Evolutionary conservation across 1,140 invertebrate genomes (phyloP).

Genomic region (Brachionus plicatilis): DNA sequence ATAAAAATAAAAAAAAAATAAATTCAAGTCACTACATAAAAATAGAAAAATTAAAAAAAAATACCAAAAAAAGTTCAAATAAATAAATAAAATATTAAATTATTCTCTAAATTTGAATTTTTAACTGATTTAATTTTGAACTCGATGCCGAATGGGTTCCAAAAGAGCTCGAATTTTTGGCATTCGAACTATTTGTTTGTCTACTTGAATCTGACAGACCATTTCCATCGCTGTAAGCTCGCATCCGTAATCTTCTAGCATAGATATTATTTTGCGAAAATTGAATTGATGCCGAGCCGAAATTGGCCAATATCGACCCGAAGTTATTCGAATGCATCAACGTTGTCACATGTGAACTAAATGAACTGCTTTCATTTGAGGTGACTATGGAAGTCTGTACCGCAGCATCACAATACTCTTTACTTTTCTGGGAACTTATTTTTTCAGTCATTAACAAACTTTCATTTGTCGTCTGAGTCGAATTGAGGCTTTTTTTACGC

Average conservation of each 20-base stretch:
- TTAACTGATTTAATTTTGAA: constrained; percentile 25
- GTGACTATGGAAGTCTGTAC: constrained; percentile 5
- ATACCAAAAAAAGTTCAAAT: not conserved
- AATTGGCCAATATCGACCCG: constrained; percentile 15
- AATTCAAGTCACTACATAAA: not conserved
- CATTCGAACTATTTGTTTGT: not conserved
- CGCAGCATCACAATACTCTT: not conserved
- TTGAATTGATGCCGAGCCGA: constrained; percentile 29
- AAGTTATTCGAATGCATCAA: constrained; percentile 37
- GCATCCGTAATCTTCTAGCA: not conserved
- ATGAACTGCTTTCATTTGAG: constrained; percentile 20
- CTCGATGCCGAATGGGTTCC: constrained; percentile 16
- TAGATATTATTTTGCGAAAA: not conserved
- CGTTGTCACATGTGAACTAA: not conserved
- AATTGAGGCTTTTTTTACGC: not conserved
- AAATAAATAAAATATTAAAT: not conserved
- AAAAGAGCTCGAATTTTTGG: constrained; percentile 13
- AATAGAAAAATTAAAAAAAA: not conserved
- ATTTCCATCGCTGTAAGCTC: constrained; percentile 38
- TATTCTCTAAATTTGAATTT: constrained; percentile 31
- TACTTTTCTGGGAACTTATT: not conserved
- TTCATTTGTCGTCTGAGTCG: not conserved
- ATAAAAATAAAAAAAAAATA: not conserved
- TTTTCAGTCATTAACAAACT: not conserved
- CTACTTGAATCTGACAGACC: constrained; percentile 19